These are phyloP conservation scores for Odocoileus virginianus DNA, from an alignment of 2,113 vertebrate genomes.

Conservation along the genomic window DNA sequence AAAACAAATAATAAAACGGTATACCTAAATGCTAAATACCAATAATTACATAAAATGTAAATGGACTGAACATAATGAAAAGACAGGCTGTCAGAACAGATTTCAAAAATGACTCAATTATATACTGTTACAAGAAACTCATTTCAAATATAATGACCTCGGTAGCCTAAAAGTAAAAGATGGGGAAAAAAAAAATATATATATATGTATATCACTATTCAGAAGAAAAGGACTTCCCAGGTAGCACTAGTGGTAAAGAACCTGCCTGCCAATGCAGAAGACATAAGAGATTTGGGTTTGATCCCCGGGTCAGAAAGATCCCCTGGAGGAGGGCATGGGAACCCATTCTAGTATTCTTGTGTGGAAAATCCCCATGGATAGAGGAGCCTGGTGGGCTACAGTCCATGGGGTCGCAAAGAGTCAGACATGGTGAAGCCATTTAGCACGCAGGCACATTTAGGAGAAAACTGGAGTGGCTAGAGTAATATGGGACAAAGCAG, in stretches of 20 bases:
- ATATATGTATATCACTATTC: not conserved
- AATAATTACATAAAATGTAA: conserved; percentile 16
- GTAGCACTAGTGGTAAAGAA: not conserved
- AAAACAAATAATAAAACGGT: not conserved
- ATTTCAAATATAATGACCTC: not conserved
- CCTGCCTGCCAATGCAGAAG: not conserved
- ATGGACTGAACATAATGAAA: not conserved
- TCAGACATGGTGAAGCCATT: not conserved
- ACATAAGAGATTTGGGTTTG: not conserved
- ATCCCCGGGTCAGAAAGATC: not conserved
- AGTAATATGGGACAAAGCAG: not conserved
- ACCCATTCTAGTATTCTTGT: not conserved
- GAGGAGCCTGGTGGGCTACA: not conserved
- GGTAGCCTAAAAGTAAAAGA: not conserved
- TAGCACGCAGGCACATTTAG: not conserved
- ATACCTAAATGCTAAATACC: not conserved
- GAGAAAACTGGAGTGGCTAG: not conserved
- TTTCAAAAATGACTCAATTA: not conserved
- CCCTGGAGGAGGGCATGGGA: not conserved
- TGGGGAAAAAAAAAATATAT: not conserved
- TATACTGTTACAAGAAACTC: not conserved
- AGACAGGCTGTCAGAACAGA: not conserved
- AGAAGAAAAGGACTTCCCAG: not conserved
- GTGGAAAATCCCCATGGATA: not conserved
- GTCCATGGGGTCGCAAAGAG: not conserved